Base-by-base conservation (phyloP, 2,113 vertebrate species). In the Ibidorhyncha struthersii region DNA sequence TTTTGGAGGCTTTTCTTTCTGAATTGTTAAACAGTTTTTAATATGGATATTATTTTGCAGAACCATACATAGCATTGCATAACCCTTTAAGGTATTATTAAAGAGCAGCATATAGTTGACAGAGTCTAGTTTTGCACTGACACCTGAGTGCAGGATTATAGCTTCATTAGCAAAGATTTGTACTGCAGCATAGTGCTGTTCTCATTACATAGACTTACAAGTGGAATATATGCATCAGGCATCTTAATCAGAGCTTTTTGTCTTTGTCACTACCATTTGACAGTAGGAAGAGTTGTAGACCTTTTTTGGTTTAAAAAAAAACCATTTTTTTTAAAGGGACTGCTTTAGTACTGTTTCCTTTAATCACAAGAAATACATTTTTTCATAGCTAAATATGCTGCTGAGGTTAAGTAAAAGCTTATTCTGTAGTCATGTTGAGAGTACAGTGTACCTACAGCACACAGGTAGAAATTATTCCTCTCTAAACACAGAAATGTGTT, bases 11-110 rank as follows among this genome's bases (percentile, higher is more conserved):
- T 93, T 89, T 91, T 72, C 73, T 80, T 87, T 85, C 70, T 91
- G 93, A 96, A 97, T 95, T 76, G 45, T 82, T 96, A 90, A 96
- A 70, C 67, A 85, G 84, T 90, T 95, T 92, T 88, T 82, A 94
- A 92, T 89, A 79, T 61, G 87, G 53, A 56, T 95, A 66, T 93
- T 82, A 89, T 89, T 94, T 85, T 95, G 21, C 91, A 91, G 74
- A 91, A 41, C 45, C 20, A 34, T 82, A 63, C 45, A 71, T 87
- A 88, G 58, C 45, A 63, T 77, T 95, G 50, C 86, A 61, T 95
- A 95, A 87, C 52, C 12, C 50, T 90, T 41, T 80, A 85, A 71
- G 38, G 74, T 88, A 56, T 90, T 88, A 80, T 32, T 86, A 38
- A 94, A 73, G 38, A 88, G 45, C 45, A 91, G 41, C 40, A 23